phyloP scores from a whole-genome alignment of 2,797 vertebrate species.

The Aplochiton taeniatus region DNA sequence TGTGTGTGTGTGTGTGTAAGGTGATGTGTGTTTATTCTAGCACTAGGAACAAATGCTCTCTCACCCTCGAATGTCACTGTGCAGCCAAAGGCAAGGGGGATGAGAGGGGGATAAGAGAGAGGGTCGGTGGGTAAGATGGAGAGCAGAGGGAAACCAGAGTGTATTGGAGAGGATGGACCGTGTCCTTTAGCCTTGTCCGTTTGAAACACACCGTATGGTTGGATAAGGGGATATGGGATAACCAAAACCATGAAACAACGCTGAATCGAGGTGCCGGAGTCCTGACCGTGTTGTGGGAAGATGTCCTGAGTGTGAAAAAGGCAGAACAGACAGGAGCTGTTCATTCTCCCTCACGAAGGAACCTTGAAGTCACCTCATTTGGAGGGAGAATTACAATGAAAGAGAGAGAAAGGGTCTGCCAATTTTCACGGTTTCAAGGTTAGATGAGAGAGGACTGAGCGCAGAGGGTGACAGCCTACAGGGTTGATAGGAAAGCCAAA shows the following conservation, averaged over 20 bases:
- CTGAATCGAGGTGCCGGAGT: conserved; percentile 36
- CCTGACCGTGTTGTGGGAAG: conserved; percentile 68
- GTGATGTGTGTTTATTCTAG: conserved; percentile 53
- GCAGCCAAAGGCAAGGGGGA: conserved; percentile 30
- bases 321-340: conserved; percentile 45
- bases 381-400: background rate
- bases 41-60: conserved; percentile 42
- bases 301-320: conserved; percentile 56
- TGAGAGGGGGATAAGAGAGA: conserved; percentile 32
- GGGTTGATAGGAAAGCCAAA: too few species aligned
- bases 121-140: conserved; percentile 23
- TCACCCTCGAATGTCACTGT: conserved; percentile 40
- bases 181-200: conserved; percentile 32
- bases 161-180: too few species aligned
- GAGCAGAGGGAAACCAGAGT: conserved; percentile 26
- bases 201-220: conserved; percentile 40
- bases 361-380: conserved; percentile 42
- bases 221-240: conserved; percentile 63
- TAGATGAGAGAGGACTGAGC: background rate
- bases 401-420: background rate
- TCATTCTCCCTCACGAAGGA: conserved; percentile 14
- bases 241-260: conserved; percentile 60
- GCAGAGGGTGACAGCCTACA: background rate
- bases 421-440: too few species aligned
- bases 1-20: too few species aligned